Evolutionary conservation across 1,140 invertebrate species (phyloP), one percentile per base, ranked within the genome.

Genomic region (Chymomyza costata): DNA sequence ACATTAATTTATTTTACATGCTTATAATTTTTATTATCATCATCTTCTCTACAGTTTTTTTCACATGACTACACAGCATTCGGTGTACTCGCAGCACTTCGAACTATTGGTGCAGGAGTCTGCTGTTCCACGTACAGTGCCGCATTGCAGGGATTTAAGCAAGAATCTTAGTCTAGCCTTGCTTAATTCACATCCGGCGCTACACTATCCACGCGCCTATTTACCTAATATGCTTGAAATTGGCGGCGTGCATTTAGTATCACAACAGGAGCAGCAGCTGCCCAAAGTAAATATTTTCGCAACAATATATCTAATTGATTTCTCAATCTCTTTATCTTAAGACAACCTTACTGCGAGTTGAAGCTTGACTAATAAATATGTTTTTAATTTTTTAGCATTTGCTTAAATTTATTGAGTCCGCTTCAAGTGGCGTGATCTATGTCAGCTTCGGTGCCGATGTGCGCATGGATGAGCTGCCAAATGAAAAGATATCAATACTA

Each of bases 361-460:
- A 28, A 5, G 25, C 5, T 28, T 10, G 17, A 40, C n/a, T 3
- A 32, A 2, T 11, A 7, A 14, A 30, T 1, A 3, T 13, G 30
- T 11, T n/a, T n/a, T n/a, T n/a, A n/a, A n/a, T n/a, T n/a, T n/a
- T 2, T 25, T 15, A 67, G 80, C 74, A 85, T 44, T 18, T 85
- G 3, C 67, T 88, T 65, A 80, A 86, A 14, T 87, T 90, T 63
- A 83, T 92, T 45, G 88, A 91, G 53, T 74, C 86, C 31, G 86
- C 90, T 1, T 74, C 69, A 1, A 54, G 89, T 5, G 90, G 90
- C 1, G 87, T 88, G 2, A 81, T 92, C 11, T 91, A 90, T 39
- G 87, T 92, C 37, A 91, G 87, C 61, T 85, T 91, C 15, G 91
- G 91, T 0, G 90, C 90, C 0, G 90, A 91, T 84, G 71, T 91